Base-by-base conservation (phyloP, 92 coral and sea anemone species). In the Umimayanthus kanabou region DNA sequence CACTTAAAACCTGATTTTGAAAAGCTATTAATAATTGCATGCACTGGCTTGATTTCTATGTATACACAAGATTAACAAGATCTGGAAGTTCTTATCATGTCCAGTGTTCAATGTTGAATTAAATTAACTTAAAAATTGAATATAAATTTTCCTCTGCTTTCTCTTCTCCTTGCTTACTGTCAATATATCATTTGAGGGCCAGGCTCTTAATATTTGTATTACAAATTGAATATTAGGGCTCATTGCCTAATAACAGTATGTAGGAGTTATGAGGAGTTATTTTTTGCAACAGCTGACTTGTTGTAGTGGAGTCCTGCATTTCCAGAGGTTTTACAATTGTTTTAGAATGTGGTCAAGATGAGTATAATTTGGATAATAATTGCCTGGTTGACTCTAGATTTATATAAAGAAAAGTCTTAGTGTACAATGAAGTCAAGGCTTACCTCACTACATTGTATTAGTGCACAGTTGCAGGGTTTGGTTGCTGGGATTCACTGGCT, bases 121-220 rank as follows among this genome's bases (percentile, higher is more conserved):
- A 40, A n/a, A 39, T 65, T 37, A 65, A 23, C 33, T 33, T 33
- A n/a, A 43, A 13, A n/a, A 18, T 33, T 22, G 57, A 82, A n/a
- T n/a, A 23, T 65, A 45, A 30, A 28, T 53, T 28, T 18, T 58
- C 43, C n/a, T 40, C 43, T 82, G 58, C n/a, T 66, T 82, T 61
- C n/a, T 66, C 53, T 66, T 82, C 8, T 10, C 55, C 49, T 71
- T 82, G 86, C 43, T 82, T 67, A 65, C 71, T 25, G 75, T 82
- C 26, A 33, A 33, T 33, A 39, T 40, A 25, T 5, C 64, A 64
- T 42, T 47, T 64, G 39, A 82, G 25, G 61, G 25, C 25, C 55
- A 66, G 6, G n/a, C 39, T 82, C 18, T 29, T 6, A 6, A 22
- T 70, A 65, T 42, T 66, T 4, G 1, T 42, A 40, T 4, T 43